Percentiles rank a stretch among this genome's conserved stretches.
Conservation (phyloP, 2,797 vertebrate genomes). For the Pseudomugil gertrudae region DNA sequence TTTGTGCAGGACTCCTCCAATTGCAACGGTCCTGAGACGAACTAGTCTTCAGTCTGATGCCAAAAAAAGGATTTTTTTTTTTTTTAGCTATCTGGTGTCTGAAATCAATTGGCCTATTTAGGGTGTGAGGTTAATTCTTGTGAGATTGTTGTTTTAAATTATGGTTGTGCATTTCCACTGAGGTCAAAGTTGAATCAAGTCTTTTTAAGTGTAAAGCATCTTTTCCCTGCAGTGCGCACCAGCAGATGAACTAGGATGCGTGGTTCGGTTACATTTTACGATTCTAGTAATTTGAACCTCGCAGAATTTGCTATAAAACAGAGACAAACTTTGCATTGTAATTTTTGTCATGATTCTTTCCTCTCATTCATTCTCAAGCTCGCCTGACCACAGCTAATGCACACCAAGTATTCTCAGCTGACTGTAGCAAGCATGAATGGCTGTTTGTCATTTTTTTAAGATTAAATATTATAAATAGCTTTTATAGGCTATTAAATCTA, state of each 20-base stretch:
- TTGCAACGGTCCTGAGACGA: too few relatives aligned
- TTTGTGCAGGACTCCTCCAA: too few relatives aligned
- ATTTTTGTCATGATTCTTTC: neutral
- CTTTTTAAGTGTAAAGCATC: neutral
- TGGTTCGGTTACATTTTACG: too few relatives aligned
- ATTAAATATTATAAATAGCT: neutral
- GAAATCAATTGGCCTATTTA: too few relatives aligned
- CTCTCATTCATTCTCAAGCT: neutral
- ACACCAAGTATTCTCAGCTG: neutral
- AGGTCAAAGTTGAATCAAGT: neutral
- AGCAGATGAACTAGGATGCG: neutral
- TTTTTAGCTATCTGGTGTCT: too few relatives aligned
- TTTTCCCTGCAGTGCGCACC: neutral
- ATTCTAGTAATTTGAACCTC: neutral
- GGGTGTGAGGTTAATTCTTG: neutral
- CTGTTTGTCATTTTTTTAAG: neutral
- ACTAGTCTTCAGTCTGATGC: neutral
- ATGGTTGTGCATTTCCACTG: neutral
- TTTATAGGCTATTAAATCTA: neutral
- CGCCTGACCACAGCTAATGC: neutral
- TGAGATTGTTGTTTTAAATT: neutral
- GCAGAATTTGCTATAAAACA: neutral
- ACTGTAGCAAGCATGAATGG: neutral
- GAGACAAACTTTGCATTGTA: neutral
- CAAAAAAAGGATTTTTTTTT: neutral